Evolutionary conservation across 2,113 vertebrate genomes (phyloP), one percentile per base, ranked within the genome.

Genomic region (Nematolebias whitei): DNA sequence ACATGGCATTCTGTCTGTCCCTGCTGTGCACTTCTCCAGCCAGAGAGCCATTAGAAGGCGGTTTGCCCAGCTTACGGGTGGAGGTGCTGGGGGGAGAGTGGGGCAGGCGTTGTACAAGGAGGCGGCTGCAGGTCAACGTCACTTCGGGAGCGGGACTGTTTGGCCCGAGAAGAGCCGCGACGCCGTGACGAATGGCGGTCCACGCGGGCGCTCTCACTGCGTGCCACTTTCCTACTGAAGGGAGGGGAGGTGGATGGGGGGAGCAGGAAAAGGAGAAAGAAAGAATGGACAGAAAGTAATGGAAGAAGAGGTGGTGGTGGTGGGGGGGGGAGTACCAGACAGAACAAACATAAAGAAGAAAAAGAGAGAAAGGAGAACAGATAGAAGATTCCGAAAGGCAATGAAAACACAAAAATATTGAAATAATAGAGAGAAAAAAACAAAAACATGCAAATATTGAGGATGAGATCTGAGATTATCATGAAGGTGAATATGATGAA

Each of bases 61-160:
- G 35, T 68, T 24, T 76, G 77, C 68, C 85, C 80, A 83, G 87
- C 91, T 94, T 93, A 93, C 92, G 72, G 82, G 85, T 69, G 80
- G 74, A 75, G 62, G 73, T 85, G 82, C 62, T 85, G 86, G 80
- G 89, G 87, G 58, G 71, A 82, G 86, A 92, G 83, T 44, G 84
- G 84, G 82, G 69, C 26, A 76, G 88, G 61, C 86, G 87, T 41
- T 19, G 55, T 71, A 73, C 82, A 52, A 26, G 87, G 80, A n/a
- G 93, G 93, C 66, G 66, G 94, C 90, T 91, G 94, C 76, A 95
- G 93, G 89, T 96, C 96, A 92, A 97, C 95, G 44, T 97, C 95
- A n/a, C 96, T 97, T 88, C 95, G 93, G 85, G 96, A 97, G 63
- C 96, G 93, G 5, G 91, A 94, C 92, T 95, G 93, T 89, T 95